Conservation (phyloP, 2,888 invertebrate genomes). For the Deilephila porcellus region DNA sequence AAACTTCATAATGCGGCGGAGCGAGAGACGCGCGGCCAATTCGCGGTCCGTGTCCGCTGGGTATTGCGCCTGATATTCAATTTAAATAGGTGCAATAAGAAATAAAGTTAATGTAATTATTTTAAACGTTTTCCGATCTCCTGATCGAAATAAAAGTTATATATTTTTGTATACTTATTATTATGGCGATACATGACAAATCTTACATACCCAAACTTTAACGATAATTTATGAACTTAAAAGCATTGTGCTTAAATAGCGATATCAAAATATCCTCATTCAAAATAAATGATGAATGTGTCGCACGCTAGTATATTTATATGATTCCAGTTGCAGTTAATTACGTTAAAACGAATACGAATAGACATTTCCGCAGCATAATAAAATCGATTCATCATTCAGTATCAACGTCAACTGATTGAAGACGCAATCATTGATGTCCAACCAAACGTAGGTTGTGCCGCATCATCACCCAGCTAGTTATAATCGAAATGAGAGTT, state of each 20-base stretch:
- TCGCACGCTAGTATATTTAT: constrained; percentile 36
- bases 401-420: constrained; percentile 48
- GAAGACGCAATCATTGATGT: constrained; percentile 54
- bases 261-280: too few relatives aligned
- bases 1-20: constrained; percentile 61
- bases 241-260: too few relatives aligned
- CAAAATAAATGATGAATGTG: constrained; percentile 5
- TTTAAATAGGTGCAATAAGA: constrained; percentile 41
- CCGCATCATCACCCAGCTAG: constrained; percentile 42
- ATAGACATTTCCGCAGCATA: constrained; percentile 45
- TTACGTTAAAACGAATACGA: constrained; percentile 50
- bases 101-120: constrained; percentile 19
- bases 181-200: too few relatives aligned
- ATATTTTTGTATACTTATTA: neutral
- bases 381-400: constrained; percentile 56
- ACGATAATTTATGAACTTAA: too few relatives aligned
- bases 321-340: constrained; percentile 40
- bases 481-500: constrained; percentile 41
- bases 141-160: neutral
- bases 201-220: too few relatives aligned
- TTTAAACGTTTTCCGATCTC: neutral
- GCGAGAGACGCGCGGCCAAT: constrained; percentile 48
- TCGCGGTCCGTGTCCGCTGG: constrained; percentile 55
- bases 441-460: constrained; percentile 45
- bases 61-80: constrained; percentile 54